These are phyloP conservation scores for Gambelia wislizenii DNA, from an alignment of 2,797 vertebrate species.

Conservation along the genomic window DNA sequence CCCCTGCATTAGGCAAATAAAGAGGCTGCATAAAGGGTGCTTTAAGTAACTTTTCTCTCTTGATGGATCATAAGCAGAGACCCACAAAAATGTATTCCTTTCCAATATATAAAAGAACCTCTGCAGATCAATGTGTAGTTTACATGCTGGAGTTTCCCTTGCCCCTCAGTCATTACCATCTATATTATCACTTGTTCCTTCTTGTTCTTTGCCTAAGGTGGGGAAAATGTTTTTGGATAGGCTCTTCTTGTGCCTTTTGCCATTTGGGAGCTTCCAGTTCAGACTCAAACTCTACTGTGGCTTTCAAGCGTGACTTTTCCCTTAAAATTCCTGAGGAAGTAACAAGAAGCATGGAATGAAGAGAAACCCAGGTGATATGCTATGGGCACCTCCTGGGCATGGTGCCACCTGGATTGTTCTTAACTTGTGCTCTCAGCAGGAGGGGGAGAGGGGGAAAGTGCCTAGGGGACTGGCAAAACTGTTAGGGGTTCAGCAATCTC, in stretches of 20 bases:
- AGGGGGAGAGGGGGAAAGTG: background rate
- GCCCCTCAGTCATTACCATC: background rate
- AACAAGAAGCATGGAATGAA: background rate
- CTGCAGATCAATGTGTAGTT: background rate
- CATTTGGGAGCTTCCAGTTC: background rate
- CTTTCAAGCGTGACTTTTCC: background rate
- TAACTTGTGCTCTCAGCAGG: background rate
- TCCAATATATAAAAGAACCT: background rate
- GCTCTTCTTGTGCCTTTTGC: background rate
- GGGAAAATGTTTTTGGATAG: background rate
- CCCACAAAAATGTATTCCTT: background rate
- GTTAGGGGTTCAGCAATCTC: background rate
- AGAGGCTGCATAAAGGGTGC: background rate
- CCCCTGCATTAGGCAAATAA: background rate
- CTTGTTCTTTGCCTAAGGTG: background rate
- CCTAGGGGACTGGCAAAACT: background rate
- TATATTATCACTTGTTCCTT: too few relatives aligned
- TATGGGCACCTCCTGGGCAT: background rate
- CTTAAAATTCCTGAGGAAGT: background rate
- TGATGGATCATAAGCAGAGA: background rate
- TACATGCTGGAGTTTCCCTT: background rate
- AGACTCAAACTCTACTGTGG: background rate
- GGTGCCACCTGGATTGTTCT: background rate
- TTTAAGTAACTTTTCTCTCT: background rate
- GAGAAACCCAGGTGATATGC: background rate